Percentiles rank a stretch among this genome's conserved stretches.
These are phyloP conservation scores for Acrocyrtus sp. DNA, from an alignment of 2,888 invertebrate genomes.

Conservation along the genomic window DNA sequence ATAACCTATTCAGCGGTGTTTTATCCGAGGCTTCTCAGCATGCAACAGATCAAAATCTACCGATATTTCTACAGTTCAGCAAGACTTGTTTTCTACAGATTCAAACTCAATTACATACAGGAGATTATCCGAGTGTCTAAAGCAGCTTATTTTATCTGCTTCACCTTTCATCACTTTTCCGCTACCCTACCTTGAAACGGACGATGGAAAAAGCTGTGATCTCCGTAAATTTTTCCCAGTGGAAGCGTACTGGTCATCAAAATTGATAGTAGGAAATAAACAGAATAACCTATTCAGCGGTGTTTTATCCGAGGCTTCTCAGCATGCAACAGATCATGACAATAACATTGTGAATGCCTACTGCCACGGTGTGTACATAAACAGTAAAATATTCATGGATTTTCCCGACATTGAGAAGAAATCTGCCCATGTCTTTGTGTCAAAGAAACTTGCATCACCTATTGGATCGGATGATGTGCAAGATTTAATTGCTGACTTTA, in stretches of 20 bases:
- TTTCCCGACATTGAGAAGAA: conserved; percentile 54
- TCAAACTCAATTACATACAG: no score
- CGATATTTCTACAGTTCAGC: no score
- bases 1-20: no score
- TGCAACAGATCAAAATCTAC: no score
- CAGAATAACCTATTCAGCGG: conserved; percentile 35
- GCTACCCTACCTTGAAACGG: conserved; percentile 89
- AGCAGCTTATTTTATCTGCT: conserved; percentile 79
- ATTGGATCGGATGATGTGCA: conserved; percentile 76
- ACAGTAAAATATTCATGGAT: conserved; percentile 45
- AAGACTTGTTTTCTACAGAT: no score
- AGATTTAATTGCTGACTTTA: conserved; percentile 76
- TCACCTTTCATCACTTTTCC: conserved; percentile 88
- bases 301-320: not conserved
- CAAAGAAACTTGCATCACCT: conserved; percentile 75
- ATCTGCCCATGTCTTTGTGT: conserved; percentile 77
- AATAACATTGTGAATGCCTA: conserved; percentile 29
- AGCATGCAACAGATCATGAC: conserved; percentile 7
- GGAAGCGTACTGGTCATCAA: conserved; percentile 76
- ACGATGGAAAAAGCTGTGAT: conserved; percentile 79
- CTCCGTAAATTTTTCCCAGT: conserved; percentile 78
- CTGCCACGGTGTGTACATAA: conserved; percentile 36
- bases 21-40: no score
- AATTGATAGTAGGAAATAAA: no score
- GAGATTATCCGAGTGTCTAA: conserved; percentile 68